Percentiles rank a stretch among this genome's conserved stretches.
Evolutionary conservation across 2,113 vertebrate genomes (phyloP).

Genomic region (Harpagus bidentatus): DNA sequence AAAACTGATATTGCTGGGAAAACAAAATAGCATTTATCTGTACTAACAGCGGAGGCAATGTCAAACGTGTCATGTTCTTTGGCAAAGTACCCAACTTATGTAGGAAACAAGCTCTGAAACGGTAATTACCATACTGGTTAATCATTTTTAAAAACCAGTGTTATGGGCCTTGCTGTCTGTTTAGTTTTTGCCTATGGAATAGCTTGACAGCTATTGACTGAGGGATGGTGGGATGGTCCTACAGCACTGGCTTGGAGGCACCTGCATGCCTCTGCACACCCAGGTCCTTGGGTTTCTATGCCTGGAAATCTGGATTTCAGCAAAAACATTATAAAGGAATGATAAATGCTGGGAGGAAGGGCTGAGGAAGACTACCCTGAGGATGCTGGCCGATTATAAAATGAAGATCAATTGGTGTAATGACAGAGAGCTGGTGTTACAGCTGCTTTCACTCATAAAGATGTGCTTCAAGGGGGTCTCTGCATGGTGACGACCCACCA

Average conservation of each 20-base stretch:
- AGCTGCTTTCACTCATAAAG: background rate
- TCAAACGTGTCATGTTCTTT: constrained; percentile 32
- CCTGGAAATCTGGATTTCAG: background rate
- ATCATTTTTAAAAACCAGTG: background rate
- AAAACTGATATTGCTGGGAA: background rate
- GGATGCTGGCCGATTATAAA: background rate
- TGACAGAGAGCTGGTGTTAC: background rate
- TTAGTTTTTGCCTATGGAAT: background rate
- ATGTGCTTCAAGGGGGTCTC: background rate
- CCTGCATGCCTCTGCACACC: background rate
- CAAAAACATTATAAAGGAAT: background rate
- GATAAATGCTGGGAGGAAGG: background rate
- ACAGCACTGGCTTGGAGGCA: background rate
- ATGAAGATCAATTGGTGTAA: background rate
- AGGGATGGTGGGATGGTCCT: background rate
- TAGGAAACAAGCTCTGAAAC: constrained; percentile 21
- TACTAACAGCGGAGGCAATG: background rate
- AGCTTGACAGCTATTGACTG: background rate
- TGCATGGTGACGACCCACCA: background rate
- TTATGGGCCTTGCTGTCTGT: background rate
- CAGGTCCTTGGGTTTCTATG: background rate
- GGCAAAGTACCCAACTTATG: constrained; percentile 10
- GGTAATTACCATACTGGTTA: constrained; percentile 30
- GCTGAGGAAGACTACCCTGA: background rate
- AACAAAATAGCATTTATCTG: constrained; percentile 38